These are phyloP conservation scores for Lithophane leautieri DNA, from an alignment of 2,888 invertebrate species.

Conservation along the genomic window DNA sequence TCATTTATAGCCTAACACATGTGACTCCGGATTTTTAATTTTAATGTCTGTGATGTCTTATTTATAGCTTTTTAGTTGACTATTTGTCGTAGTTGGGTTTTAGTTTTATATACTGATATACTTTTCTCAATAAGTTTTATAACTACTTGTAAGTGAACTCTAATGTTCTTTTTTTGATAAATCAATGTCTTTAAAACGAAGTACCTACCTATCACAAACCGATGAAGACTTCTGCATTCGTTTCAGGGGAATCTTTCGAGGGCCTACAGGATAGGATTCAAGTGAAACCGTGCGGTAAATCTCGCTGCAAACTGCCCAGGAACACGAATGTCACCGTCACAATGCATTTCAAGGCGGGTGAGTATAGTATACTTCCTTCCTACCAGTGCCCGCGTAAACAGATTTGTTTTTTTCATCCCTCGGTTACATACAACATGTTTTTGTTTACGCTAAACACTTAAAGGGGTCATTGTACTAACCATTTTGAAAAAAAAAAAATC, in stretches of 20 bases:
- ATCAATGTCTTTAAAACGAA: not conserved
- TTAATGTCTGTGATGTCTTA: too few relatives aligned
- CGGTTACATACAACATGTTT: too few relatives aligned
- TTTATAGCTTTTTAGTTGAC: too few relatives aligned
- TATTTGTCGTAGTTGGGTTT: too few relatives aligned
- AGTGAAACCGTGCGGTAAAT: conserved; percentile 90
- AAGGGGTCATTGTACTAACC: too few relatives aligned
- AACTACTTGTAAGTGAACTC: not conserved
- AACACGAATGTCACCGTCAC: conserved; percentile 88
- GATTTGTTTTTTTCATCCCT: not conserved
- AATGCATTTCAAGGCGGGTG: conserved; percentile 90
- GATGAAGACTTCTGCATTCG: not conserved
- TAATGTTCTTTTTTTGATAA: not conserved
- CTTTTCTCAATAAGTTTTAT: not conserved
- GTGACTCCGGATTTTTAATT: too few relatives aligned
- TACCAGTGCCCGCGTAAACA: not conserved
- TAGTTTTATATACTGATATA: not conserved
- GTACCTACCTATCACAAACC: not conserved
- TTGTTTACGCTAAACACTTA: too few relatives aligned
- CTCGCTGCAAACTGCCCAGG: conserved; percentile 91
- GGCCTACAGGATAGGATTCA: conserved; percentile 83
- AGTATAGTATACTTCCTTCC: conserved; percentile 64
- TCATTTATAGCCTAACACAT: too few relatives aligned
- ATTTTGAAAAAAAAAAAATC: too few relatives aligned
- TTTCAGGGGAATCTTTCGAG: conserved; percentile 83